phyloP scores from a whole-genome alignment of 1,140 invertebrate genomes.

The Philaenus spumarius region DNA sequence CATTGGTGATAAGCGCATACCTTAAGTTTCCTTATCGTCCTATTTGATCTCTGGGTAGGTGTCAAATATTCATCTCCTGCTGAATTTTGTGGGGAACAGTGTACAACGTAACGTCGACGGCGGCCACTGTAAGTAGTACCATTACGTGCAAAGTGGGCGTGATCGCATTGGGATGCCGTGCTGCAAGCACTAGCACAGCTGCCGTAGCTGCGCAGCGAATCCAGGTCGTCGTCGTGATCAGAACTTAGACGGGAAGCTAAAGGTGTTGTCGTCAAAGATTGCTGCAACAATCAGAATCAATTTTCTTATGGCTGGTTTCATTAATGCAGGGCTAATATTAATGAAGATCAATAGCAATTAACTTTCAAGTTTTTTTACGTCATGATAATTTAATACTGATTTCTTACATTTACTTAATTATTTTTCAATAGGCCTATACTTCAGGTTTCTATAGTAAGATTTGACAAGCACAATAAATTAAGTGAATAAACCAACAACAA shows the following conservation, averaged over 20 bases:
- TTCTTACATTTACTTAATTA: too few relatives aligned
- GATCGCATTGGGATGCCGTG: constrained; percentile 48
- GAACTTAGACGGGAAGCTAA: background rate
- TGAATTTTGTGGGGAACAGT: constrained; percentile 69
- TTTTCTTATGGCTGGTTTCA: too few relatives aligned
- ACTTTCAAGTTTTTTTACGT: too few relatives aligned
- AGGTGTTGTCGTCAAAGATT: constrained; percentile 17
- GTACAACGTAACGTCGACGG: constrained; percentile 68
- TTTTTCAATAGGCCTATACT: too few relatives aligned
- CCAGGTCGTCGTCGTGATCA: constrained; percentile 55
- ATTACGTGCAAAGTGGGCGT: constrained; percentile 70
- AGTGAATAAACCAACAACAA: too few relatives aligned
- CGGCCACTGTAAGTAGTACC: constrained; percentile 65
- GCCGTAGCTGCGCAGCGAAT: constrained; percentile 66
- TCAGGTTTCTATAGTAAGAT: too few relatives aligned
- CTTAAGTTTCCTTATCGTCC: constrained; percentile 61
- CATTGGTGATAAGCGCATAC: too few relatives aligned
- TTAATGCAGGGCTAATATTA: too few relatives aligned
- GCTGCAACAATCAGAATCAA: too few relatives aligned
- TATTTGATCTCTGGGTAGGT: constrained; percentile 73
- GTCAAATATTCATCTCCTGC: constrained; percentile 74
- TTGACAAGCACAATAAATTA: too few relatives aligned
- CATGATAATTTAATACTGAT: too few relatives aligned
- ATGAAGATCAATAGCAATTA: too few relatives aligned
- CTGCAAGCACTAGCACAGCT: constrained; percentile 53